These are phyloP conservation scores for Nephila pilipes DNA, from an alignment of 1,140 invertebrate genomes.

Conservation along the genomic window DNA sequence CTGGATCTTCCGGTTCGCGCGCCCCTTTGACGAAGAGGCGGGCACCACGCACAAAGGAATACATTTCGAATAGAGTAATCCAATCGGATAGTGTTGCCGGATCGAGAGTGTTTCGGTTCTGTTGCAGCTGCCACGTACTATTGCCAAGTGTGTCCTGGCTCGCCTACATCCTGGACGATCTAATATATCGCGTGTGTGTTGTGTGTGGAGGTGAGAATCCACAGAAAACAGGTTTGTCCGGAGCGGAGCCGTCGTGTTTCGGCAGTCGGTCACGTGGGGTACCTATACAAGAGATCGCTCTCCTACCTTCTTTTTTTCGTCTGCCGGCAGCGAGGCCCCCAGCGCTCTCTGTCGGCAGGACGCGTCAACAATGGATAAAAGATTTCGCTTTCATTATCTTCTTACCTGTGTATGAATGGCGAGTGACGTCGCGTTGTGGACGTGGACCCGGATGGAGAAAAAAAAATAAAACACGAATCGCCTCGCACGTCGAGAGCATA, in stretches of 20 bases:
- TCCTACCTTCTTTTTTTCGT: background rate
- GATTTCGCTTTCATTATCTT: background rate
- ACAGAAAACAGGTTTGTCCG: constrained; percentile 69
- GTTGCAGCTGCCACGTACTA: constrained; percentile 55
- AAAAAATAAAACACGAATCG: background rate
- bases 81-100: background rate
- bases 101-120: background rate
- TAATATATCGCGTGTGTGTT: constrained; percentile 9
- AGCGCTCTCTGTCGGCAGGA: constrained; percentile 22
- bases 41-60: constrained; percentile 81
- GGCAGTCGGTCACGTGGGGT: constrained; percentile 64
- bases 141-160: background rate
- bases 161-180: background rate
- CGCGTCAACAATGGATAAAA: background rate
- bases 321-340: background rate
- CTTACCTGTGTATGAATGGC: background rate
- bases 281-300: background rate
- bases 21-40: constrained; percentile 91
- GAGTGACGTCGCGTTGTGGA: background rate
- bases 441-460: background rate
- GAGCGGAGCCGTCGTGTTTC: constrained; percentile 48
- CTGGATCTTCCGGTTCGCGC: constrained; percentile 85
- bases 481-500: too few species aligned
- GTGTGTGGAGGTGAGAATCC: constrained; percentile 10
- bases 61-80: constrained; percentile 78